These are phyloP conservation scores for Acanthopagrus latus DNA, from an alignment of 2,797 vertebrate genomes.

Conservation along the genomic window DNA sequence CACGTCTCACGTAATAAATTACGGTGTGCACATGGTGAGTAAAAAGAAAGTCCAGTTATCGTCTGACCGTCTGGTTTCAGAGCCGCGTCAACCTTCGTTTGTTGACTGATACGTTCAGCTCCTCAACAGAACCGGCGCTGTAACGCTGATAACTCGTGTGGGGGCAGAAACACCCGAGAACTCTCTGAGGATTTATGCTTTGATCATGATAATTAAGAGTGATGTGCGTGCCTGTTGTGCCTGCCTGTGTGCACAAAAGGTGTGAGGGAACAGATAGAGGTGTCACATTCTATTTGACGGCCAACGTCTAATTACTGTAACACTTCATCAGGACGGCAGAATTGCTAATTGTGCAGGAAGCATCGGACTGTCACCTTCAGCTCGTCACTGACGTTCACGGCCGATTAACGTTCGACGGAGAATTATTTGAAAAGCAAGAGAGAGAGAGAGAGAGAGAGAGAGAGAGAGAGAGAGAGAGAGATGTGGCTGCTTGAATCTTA, in stretches of 20 bases:
- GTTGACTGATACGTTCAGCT: neutral
- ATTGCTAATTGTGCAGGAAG: slow-evolving; percentile 50
- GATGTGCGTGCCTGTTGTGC: slow-evolving; percentile 33
- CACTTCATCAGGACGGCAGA: slow-evolving; percentile 32
- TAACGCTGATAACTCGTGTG: neutral
- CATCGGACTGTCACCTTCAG: slow-evolving; percentile 59
- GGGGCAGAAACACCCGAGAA: neutral
- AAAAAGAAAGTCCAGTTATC: slow-evolving; percentile 1
- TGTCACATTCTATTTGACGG: slow-evolving; percentile 58
- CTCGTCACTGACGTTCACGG: slow-evolving; percentile 53
- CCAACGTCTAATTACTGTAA: slow-evolving; percentile 58
- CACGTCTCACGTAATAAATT: neutral
- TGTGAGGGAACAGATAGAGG: slow-evolving; percentile 53
- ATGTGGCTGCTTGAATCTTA: slow-evolving; percentile 35
- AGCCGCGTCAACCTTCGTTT: neutral
- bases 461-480: neutral
- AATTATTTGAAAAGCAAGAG: slow-evolving; percentile 37
- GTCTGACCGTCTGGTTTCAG: neutral
- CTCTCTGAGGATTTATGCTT: slow-evolving; percentile 35
- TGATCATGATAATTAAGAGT: slow-evolving; percentile 63
- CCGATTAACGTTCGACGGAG: slow-evolving; percentile 58
- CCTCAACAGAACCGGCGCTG: neutral
- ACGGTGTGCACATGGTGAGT: neutral
- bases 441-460: slow-evolving; percentile 4
- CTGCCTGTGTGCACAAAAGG: slow-evolving; percentile 11